Evolutionary conservation across 1,140 invertebrate species (phyloP), one percentile per base, ranked within the genome.

Genomic region (Atta cephalotes): DNA sequence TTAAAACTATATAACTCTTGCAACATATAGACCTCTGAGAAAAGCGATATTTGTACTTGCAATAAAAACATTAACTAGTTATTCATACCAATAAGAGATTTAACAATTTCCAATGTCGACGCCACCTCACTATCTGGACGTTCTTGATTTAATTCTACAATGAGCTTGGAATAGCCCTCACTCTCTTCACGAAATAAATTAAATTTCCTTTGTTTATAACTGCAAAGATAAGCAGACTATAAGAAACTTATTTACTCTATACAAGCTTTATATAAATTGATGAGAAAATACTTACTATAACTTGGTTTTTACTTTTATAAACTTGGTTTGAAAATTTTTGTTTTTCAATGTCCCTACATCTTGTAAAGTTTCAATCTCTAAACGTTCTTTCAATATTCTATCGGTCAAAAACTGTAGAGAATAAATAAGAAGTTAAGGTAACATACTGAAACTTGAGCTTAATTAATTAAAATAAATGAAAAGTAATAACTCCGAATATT

Each of bases 171-270:
- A 96, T 99, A 99, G 5, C 99, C 99, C 97, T 99, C 99, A 96
- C 98, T 99, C 95, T 99, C 99, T 96, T 99, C 99, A 72, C 99
- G 96, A 93, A 99, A 98, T 85, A 99, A 96, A 96, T 99, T 99
- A 94, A 99, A 99, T 93, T 99, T 99, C 90, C 99, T 97, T 94
- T 99, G 99, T 94, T 99, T 99, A 94, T 99, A 99, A 95, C 99
- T 99, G 95, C 88, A 97, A 97, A 87, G 84, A 85, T 68, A 53
- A 56, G 16, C 3, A 4, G 5, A 10, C 31, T 31, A 28, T 60
- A 74, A 18, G 31, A 60, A 58, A 56, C 5, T 65, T 1, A 3
- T 76, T 39, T 1, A 2, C 12, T 51, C 2, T 9, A n/a, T 18
- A 25, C 70, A 74, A 49, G 16, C 10, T 70, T 51, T 49, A 7